A percentile compares a stretch with the other conserved stretches of the same genome.
phyloP scores from a whole-genome alignment of 2,888 invertebrate species.

The Melieria crassipennis region DNA sequence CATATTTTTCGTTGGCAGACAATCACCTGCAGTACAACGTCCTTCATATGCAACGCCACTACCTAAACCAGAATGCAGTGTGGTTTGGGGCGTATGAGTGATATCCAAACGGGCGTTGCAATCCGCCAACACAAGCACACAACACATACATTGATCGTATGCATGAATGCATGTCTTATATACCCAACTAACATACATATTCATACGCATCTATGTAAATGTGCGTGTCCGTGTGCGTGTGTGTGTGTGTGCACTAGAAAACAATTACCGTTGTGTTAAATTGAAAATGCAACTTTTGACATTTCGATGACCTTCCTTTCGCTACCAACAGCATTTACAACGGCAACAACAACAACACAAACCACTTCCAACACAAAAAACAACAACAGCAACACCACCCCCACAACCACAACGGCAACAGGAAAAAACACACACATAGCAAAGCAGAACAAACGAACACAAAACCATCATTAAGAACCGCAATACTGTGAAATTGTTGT shows the following conservation, averaged over 20 bases:
- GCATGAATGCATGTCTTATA: background rate
- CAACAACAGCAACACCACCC: background rate
- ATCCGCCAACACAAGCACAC: too few species aligned
- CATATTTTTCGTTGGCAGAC: too few species aligned
- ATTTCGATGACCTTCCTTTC: conserved; percentile 65
- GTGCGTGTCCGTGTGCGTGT: conserved; percentile 16
- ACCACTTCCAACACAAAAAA: background rate
- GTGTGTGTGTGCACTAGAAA: conserved; percentile 21
- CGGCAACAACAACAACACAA: conserved; percentile 25
- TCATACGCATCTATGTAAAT: conserved; percentile 13
- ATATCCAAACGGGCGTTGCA: too few species aligned
- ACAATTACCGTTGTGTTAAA: conserved; percentile 43
- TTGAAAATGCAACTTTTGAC: conserved; percentile 61
- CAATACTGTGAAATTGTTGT: conserved; percentile 11
- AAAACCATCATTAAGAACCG: background rate
- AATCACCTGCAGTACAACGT: too few species aligned
- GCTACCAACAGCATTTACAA: conserved; percentile 41
- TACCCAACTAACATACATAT: background rate
- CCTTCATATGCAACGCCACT: too few species aligned
- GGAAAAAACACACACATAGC: too few species aligned
- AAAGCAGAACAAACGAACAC: background rate
- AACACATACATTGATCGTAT: background rate
- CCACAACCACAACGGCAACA: background rate
- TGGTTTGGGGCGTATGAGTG: too few species aligned
- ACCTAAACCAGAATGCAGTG: too few species aligned